phyloP scores from a whole-genome alignment of 2,888 invertebrate species.

The Cryptocephalus primarius region DNA sequence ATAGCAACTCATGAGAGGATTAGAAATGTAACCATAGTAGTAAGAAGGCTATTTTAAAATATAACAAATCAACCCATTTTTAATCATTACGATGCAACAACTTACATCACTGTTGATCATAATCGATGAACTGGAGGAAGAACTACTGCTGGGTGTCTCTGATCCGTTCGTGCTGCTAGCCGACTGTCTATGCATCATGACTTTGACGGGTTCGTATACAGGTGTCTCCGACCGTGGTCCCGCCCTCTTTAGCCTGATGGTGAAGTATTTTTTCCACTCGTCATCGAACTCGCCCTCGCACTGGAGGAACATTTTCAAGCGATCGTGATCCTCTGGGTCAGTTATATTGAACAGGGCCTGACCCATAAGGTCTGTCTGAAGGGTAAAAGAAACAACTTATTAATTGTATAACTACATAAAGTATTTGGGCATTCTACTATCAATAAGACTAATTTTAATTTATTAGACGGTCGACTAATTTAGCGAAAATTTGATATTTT shows the following conservation, averaged over 20 bases:
- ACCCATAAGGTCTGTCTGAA: constrained; percentile 72
- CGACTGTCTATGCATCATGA: constrained; percentile 40
- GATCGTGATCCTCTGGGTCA: constrained; percentile 67
- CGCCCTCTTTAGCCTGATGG: constrained; percentile 49
- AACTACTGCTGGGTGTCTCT: constrained; percentile 2
- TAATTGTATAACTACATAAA: no score
- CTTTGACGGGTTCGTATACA: constrained; percentile 57
- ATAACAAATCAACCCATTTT: no score
- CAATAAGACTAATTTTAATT: no score
- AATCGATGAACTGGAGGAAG: constrained; percentile 5
- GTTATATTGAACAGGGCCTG: constrained; percentile 73
- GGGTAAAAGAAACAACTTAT: constrained; percentile 9
- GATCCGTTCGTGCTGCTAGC: constrained; percentile 4
- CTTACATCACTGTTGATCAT: constrained; percentile 19
- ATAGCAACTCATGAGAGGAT: no score
- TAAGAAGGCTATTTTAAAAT: no score
- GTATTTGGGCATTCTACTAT: no score
- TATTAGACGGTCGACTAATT: no score
- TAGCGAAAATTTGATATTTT: no score
- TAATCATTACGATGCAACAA: no score
- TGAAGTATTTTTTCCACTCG: constrained; percentile 43
- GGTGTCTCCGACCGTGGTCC: constrained; percentile 62
- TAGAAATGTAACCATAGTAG: no score
- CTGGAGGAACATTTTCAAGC: constrained; percentile 52
- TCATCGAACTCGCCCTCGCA: constrained; percentile 37